Conservation (phyloP, 2,113 vertebrate species). For the Nycticryphes semicollaris region DNA sequence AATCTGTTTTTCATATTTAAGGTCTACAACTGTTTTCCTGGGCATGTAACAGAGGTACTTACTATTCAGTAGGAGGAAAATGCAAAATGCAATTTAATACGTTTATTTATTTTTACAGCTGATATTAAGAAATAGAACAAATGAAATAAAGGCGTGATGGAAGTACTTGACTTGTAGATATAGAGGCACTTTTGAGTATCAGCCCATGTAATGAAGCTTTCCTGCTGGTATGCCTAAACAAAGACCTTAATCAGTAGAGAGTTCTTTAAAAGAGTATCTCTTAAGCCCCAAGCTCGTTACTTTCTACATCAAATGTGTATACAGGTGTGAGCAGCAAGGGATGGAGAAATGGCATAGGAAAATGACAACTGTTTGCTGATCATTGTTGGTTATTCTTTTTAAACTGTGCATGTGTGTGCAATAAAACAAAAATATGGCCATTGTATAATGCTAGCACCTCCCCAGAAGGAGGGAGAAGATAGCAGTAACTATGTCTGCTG, state of each 20-base stretch:
- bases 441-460: background rate
- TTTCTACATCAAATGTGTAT: background rate
- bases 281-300: background rate
- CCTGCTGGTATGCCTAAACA: background rate
- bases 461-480: background rate
- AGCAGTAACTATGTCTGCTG: background rate
- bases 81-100: background rate
- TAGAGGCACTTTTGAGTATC: background rate
- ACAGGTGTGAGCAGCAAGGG: background rate
- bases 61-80: background rate
- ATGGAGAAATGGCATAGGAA: background rate
- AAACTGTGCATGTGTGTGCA: background rate
- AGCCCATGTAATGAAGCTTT: background rate
- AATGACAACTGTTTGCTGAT: background rate
- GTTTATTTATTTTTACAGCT: background rate
- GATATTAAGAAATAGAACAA: background rate
- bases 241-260: background rate
- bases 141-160: background rate
- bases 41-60: background rate
- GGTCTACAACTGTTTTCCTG: background rate
- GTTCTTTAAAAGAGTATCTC: background rate
- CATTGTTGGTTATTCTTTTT: background rate
- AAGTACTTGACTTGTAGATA: background rate
- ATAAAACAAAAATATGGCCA: background rate
- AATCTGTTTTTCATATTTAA: background rate